Base-by-base conservation (phyloP, 2,797 vertebrate genomes). In the Simalia tracyae region DNA sequence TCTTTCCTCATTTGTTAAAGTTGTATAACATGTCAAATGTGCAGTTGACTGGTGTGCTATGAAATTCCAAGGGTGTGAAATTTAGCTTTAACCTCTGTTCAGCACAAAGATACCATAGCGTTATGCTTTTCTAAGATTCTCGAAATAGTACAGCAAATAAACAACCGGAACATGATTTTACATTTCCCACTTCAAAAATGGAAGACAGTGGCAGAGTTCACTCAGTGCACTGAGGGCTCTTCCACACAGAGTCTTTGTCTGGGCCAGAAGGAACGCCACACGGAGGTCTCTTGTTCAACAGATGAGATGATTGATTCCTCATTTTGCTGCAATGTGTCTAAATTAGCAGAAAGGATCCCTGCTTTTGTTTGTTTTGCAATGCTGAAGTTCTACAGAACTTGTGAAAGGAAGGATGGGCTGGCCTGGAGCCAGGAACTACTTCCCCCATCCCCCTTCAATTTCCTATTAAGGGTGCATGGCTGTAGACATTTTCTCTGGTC, bases 51-150 rank as follows among this genome's bases (percentile, higher is more conserved):
- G 84, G 50, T 26, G 1, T 57, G 8, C 88, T 93, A 50, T 63
- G 42, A 36, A 64, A 86, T 31, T 81, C 42, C 19, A 57, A 0
- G 7, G 91, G 89, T 92, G 93, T 93, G 93, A 86, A 64, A 50
- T 91, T 93, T 93, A 90, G 91, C 91, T 66, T 89, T 42, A 84
- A 61, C 15, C 26, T 92, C 87, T 24, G 91, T 95, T 91, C 88
- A 87, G 92, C 81, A 93, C 81, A 92, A 72, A 88, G 66, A 76
- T 72, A 89, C 24, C 24, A n/a, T 10, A 42, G 50, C 7, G 61
- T 46, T 9, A 46, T 46, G 64, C 2, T 54, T 22, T 88, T 31
- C n/a, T n/a, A 19, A 81, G 19, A 76, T 76, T 76, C 17, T 22
- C 1, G 8, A 42, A 76, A 9, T 76, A 42, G 36, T 76, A 76